These are phyloP conservation scores for Drosophila lini DNA, from an alignment of 1,140 invertebrate species.

Conservation along the genomic window DNA sequence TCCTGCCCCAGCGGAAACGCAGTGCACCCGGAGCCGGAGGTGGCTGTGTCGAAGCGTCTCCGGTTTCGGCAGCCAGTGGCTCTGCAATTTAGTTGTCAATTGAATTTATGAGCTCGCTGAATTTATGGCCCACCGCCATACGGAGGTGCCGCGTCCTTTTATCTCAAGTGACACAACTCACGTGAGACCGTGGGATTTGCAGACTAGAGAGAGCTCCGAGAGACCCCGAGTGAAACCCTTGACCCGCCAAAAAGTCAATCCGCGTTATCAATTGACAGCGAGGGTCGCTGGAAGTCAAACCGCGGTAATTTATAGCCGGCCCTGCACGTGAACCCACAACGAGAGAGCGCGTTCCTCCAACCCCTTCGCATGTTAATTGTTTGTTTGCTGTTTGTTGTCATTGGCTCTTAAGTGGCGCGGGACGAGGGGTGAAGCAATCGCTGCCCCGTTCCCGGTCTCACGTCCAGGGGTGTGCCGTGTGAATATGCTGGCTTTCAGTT, in stretches of 20 bases:
- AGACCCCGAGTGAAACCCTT: constrained; percentile 30
- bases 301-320: constrained; percentile 75
- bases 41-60: constrained; percentile 84
- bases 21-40: constrained; percentile 82
- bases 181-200: constrained; percentile 26
- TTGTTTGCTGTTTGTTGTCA: constrained; percentile 84
- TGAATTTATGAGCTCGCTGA: constrained; percentile 78
- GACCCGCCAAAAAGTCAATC: constrained; percentile 48
- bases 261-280: constrained; percentile 52
- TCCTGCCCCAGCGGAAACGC: constrained; percentile 63
- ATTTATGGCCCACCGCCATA: constrained; percentile 61
- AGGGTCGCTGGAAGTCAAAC: constrained; percentile 69
- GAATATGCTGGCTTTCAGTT: constrained; percentile 78
- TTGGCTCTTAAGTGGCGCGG: constrained; percentile 67
- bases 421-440: constrained; percentile 30
- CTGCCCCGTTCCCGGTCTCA: constrained; percentile 1
- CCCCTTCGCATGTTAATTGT: constrained; percentile 78
- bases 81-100: constrained; percentile 84
- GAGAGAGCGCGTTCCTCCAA: constrained; percentile 6
- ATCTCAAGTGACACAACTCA: constrained; percentile 72
- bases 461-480: constrained; percentile 52
- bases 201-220: not conserved
- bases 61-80: constrained; percentile 64
- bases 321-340: constrained; percentile 66
- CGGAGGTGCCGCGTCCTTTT: constrained; percentile 23